A percentile compares a stretch with the other conserved stretches of the same genome.
These are phyloP conservation scores for Rhinogobius similis DNA, from an alignment of 2,113 vertebrate species.

Conservation along the genomic window DNA sequence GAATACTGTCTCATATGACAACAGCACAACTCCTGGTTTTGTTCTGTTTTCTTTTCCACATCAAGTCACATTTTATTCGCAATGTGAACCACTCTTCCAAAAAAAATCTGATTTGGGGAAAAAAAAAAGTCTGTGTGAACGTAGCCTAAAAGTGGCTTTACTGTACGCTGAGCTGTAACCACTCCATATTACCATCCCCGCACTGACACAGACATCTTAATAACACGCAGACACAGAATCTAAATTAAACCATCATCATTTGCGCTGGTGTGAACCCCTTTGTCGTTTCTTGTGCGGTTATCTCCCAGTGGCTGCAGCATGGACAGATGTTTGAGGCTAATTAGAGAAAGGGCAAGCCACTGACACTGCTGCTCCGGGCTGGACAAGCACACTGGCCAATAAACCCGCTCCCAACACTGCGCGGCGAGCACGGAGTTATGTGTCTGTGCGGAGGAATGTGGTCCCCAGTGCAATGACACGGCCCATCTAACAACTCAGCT, in stretches of 20 bases:
- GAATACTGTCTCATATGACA: no score
- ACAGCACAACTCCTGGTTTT: no score
- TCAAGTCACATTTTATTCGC: no score
- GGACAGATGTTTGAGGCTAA: slow-evolving; percentile 68
- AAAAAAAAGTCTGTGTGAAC: no score
- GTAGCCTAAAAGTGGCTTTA: no score
- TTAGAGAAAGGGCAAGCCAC: slow-evolving; percentile 66
- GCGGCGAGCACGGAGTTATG: background rate
- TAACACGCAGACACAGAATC: background rate
- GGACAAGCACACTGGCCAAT: background rate
- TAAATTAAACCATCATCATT: slow-evolving; percentile 3
- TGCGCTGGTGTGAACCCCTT: slow-evolving; percentile 7
- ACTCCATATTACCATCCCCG: no score
- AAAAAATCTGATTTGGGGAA: no score
- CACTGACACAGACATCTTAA: background rate
- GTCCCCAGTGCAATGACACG: slow-evolving; percentile 6
- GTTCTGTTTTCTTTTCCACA: no score
- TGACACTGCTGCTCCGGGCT: slow-evolving; percentile 49
- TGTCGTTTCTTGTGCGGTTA: slow-evolving; percentile 37
- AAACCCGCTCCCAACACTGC: background rate
- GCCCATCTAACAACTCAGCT: slow-evolving; percentile 18
- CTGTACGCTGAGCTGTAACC: no score
- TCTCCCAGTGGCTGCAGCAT: slow-evolving; percentile 42
- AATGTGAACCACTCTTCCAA: no score
- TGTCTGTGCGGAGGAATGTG: background rate